phyloP scores from a whole-genome alignment of 2,888 invertebrate genomes.

The Branchipolynoe longqiensis region DNA sequence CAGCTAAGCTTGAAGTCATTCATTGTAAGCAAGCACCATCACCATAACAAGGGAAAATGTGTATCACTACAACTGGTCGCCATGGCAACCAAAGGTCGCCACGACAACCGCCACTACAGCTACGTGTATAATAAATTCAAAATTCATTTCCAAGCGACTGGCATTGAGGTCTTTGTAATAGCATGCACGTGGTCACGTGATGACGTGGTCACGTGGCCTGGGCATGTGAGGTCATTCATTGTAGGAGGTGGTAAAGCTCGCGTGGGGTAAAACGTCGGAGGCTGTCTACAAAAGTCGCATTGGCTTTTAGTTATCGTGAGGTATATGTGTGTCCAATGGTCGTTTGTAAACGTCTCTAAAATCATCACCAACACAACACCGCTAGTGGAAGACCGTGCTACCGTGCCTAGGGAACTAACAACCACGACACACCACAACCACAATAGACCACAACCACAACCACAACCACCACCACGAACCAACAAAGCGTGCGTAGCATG shows the following conservation, averaged over 20 bases:
- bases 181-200: neutral
- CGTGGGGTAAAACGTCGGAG: constrained; percentile 27
- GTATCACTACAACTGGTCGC: constrained; percentile 16
- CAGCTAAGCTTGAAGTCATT: constrained; percentile 25
- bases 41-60: constrained; percentile 13
- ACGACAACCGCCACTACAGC: no score
- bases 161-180: constrained; percentile 17
- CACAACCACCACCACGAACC: no score
- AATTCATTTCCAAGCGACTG: constrained; percentile 17
- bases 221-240: constrained; percentile 28
- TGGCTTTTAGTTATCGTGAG: neutral
- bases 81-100: no score
- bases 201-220: no score
- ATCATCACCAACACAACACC: constrained; percentile 12
- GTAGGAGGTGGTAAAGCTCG: neutral
- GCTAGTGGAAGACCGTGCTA: neutral
- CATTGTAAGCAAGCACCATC: constrained; percentile 44
- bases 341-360: constrained; percentile 33
- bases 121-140: no score
- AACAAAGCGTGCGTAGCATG: no score
- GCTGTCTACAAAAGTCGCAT: constrained; percentile 29
- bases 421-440: neutral
- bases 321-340: constrained; percentile 45
- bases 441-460: no score
- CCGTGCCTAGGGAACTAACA: neutral